Percentiles rank a stretch among this genome's conserved stretches.
Conservation (phyloP, 2,113 vertebrate species). For the Neolamprologus hecqui region DNA sequence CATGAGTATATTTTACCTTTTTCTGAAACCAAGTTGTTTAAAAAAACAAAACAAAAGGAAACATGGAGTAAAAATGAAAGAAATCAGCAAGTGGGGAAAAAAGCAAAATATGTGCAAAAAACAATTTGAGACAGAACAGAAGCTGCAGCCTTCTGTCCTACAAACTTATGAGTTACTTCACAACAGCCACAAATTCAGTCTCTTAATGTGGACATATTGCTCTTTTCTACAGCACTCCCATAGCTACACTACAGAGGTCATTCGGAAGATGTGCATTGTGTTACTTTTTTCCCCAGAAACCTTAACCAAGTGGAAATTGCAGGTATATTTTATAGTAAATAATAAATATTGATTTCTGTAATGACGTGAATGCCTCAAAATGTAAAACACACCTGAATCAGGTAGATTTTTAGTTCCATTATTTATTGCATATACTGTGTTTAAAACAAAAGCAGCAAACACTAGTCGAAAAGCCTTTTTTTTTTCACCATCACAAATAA, state of each 20-base stretch:
- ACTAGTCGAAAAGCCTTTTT: background rate
- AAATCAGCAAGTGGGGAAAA: background rate
- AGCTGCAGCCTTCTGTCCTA: background rate
- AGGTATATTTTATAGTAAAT: background rate
- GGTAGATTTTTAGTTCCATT: background rate
- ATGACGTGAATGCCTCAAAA: background rate
- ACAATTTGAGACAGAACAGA: background rate
- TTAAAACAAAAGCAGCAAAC: background rate
- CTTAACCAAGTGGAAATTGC: background rate
- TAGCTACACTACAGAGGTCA: background rate
- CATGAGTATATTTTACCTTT: background rate
- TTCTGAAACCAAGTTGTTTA: background rate
- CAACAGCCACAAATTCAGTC: background rate
- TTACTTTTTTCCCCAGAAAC: background rate
- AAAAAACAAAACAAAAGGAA: rapidly evolving
- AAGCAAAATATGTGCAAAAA: background rate
- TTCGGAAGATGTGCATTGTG: background rate
- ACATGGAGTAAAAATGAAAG: background rate
- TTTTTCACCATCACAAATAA: background rate
- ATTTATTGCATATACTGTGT: background rate
- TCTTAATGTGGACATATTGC: background rate
- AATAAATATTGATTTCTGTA: background rate
- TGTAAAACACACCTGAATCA: background rate
- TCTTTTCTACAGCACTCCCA: background rate
- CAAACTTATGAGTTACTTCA: background rate